Base-by-base conservation (phyloP, 1,140 invertebrate genomes). In the Druon quercuslanigerum region DNA sequence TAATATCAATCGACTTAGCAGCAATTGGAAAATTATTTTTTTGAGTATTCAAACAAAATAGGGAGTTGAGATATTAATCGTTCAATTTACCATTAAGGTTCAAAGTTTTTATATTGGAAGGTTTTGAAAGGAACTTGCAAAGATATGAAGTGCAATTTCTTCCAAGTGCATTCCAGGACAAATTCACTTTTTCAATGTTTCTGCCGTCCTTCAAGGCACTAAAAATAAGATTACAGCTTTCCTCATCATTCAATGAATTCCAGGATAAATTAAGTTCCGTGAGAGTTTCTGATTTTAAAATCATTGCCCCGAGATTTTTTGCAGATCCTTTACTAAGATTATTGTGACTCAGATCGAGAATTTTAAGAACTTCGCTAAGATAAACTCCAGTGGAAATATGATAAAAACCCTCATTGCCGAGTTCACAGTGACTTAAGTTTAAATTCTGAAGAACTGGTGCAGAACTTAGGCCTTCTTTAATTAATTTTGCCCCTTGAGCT, bases 211-310 rank as follows among this genome's bases (percentile, higher is more conserved):
- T 20, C 9, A 92, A 66, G 2, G 81, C 87, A 46, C 77, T 51
- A 14, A 88, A 78, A 73, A 92, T 78, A 51, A 72, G 79, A 76
- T 85, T 86, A 82, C 85, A 88, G 77, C 82, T 81, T 76, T 85
- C 82, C 76, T 76, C 81, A 17, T 78, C 79, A 8, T 75, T 77
- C 14, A 91, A 79, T 50, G 77, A 82, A 82, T 93, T 93, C 92
- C 92, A 92, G 0, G 92, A 92, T 6, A 93, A 74, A 82, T 92
- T 84, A 19, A 93, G 80, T 60, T 87, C 75, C 17, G 84, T 84
- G 54, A 92, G 51, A 14, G 75, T 85, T 9, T 89, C 83, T 52
- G 90, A 91, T 74, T 84, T 79, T 2, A 6, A 77, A 5, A 85
- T 75, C 82, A 87, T 82, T 33, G 76, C 79, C 51, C 80, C 46